Conservation (phyloP, 2,797 vertebrate genomes). For the Channa striata region DNA sequence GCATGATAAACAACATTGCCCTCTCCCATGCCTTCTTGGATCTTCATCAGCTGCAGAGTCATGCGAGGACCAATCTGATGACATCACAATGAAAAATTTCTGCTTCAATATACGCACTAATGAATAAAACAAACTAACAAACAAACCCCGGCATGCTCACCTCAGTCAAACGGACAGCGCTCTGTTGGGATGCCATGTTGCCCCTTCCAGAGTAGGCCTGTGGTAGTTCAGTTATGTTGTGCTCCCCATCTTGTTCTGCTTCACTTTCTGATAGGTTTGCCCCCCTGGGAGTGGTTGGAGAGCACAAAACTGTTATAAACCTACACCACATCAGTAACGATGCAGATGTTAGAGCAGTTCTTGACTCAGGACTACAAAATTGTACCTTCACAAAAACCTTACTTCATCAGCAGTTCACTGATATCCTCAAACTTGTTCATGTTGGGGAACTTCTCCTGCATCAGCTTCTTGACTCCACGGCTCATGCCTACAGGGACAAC, state of each 20-base stretch:
- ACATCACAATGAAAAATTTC: background rate
- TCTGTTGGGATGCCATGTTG: constrained; percentile 93
- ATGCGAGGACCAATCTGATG: constrained; percentile 92
- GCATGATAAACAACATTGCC: constrained; percentile 90
- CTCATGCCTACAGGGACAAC: constrained; percentile 95
- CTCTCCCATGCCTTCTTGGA: constrained; percentile 90
- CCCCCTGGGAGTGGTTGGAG: constrained; percentile 78
- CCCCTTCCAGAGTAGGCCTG: constrained; percentile 91
- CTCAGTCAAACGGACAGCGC: constrained; percentile 92
- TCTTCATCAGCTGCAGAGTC: constrained; percentile 90
- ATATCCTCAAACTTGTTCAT: constrained; percentile 94
- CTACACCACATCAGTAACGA: too few species aligned
- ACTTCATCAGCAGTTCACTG: constrained; percentile 95
- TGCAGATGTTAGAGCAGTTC: background rate
- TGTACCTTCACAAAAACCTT: constrained; percentile 38
- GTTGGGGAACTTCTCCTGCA: constrained; percentile 94
- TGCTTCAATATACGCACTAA: background rate
- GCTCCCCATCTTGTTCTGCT: constrained; percentile 91
- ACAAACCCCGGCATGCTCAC: constrained; percentile 68
- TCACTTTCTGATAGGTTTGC: constrained; percentile 93
- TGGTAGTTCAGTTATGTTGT: constrained; percentile 92
- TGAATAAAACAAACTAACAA: too few species aligned
- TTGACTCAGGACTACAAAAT: background rate
- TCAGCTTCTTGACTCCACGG: constrained; percentile 93
- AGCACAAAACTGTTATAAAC: background rate